phyloP scores from a whole-genome alignment of 2,113 vertebrate genomes.

The Morone chrysops region DNA sequence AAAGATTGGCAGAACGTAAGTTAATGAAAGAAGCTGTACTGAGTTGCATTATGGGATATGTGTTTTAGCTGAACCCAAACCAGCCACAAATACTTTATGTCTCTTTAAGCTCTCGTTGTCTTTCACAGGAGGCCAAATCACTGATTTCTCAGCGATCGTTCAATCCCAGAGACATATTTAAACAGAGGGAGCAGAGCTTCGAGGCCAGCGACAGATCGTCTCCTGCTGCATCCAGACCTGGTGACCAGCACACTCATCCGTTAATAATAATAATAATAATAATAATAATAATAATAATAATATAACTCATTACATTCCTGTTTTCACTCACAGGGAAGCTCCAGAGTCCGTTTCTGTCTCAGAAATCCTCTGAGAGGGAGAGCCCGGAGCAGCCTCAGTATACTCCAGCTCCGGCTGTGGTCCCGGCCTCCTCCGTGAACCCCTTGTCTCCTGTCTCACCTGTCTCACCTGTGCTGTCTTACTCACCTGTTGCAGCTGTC shows the following conservation, averaged over 20 bases:
- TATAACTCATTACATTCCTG: background rate
- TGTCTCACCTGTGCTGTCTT: constrained; percentile 21
- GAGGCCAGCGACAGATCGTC: constrained; percentile 16
- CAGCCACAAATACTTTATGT: background rate
- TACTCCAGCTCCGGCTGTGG: background rate
- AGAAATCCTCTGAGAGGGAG: constrained; percentile 77
- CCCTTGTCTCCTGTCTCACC: constrained; percentile 13
- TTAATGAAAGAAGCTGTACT: too few relatives aligned
- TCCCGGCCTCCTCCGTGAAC: background rate
- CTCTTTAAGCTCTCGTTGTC: background rate
- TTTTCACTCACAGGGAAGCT: constrained; percentile 84
- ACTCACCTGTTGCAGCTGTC: constrained; percentile 2
- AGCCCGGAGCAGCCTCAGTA: background rate
- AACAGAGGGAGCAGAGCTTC: constrained; percentile 85
- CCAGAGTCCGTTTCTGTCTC: constrained; percentile 87
- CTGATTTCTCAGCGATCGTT: constrained; percentile 84
- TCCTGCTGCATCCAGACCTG: constrained; percentile 75
- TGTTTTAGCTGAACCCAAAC: too few relatives aligned
- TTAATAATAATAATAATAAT: too few relatives aligned
- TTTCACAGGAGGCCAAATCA: constrained; percentile 83
- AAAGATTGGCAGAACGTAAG: too few relatives aligned
- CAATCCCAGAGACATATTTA: constrained; percentile 91
- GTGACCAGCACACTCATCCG: constrained; percentile 67
- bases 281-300: too few relatives aligned
- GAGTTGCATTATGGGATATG: too few relatives aligned